Conservation (phyloP, 2,888 invertebrate genomes). For the Sicus ferrugineus region DNA sequence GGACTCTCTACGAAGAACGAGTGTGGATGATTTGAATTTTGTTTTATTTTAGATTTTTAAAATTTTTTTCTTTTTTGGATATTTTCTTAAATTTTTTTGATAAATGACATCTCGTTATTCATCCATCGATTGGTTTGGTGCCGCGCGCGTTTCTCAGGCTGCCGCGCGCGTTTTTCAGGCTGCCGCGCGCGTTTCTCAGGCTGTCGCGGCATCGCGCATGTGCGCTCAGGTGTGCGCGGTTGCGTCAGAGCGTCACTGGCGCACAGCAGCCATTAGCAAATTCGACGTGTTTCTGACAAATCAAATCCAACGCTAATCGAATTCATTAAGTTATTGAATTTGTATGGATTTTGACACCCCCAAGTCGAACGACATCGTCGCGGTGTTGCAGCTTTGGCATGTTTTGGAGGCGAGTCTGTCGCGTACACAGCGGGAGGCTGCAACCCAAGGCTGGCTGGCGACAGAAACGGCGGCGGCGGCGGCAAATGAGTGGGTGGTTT, state of each 20-base stretch:
- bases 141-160: constrained; percentile 22
- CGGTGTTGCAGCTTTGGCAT: neutral
- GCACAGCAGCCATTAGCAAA: constrained; percentile 2
- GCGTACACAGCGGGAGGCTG: neutral
- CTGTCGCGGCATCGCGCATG: no score
- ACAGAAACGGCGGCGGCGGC: neutral
- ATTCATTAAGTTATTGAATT: neutral
- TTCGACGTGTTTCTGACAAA: constrained; percentile 18
- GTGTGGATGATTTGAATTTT: constrained; percentile 1
- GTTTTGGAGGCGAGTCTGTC: neutral
- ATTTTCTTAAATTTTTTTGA: constrained; percentile 25
- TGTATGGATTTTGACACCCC: neutral
- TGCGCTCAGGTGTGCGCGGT: no score
- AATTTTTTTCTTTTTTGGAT: constrained; percentile 14
- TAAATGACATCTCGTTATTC: constrained; percentile 28
- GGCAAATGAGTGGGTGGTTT: constrained; percentile 20
- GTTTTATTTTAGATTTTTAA: neutral
- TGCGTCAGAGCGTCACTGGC: constrained; percentile 20
- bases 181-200: constrained; percentile 9
- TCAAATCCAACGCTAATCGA: constrained; percentile 8
- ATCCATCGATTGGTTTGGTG: constrained; percentile 27
- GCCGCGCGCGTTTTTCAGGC: constrained; percentile 4
- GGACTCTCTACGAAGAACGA: neutral
- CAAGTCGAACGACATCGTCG: neutral
- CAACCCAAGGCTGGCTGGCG: constrained; percentile 1